These are phyloP conservation scores for Drosophila meridiana DNA, from an alignment of 2,888 invertebrate genomes.

Conservation along the genomic window DNA sequence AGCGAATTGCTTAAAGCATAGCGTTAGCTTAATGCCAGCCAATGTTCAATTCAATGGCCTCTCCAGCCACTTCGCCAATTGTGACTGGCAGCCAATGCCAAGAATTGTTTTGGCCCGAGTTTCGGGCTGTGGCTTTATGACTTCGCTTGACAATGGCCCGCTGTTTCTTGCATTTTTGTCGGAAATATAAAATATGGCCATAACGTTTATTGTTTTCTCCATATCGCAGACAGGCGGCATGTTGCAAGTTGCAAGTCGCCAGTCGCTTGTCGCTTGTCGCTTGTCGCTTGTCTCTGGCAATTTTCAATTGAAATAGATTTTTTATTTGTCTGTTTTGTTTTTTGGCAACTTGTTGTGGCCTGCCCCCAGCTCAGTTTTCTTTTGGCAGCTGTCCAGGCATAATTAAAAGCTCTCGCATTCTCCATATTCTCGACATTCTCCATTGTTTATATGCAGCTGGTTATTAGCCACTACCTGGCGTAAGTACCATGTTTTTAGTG, in stretches of 20 bases:
- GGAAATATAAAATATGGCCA: slow-evolving; percentile 78
- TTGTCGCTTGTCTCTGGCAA: slow-evolving; percentile 68
- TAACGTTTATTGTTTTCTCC: slow-evolving; percentile 73
- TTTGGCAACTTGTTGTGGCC: slow-evolving; percentile 69
- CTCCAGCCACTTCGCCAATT: slow-evolving; percentile 31
- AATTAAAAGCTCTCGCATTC: slow-evolving; percentile 60
- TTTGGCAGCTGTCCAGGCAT: slow-evolving; percentile 66
- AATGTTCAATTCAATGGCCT: slow-evolving; percentile 48
- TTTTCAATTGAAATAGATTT: slow-evolving; percentile 76
- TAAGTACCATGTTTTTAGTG: slow-evolving; percentile 20
- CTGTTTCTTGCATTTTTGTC: slow-evolving; percentile 63
- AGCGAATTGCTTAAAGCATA: slow-evolving; percentile 58
- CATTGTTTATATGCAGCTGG: slow-evolving; percentile 1
- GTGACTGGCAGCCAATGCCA: slow-evolving; percentile 48
- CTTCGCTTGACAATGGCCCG: slow-evolving; percentile 72
- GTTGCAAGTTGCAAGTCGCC: slow-evolving; percentile 15
- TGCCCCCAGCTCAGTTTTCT: not conserved
- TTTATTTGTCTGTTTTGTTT: slow-evolving; percentile 58
- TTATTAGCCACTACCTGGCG: slow-evolving; percentile 36
- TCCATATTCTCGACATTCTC: slow-evolving; percentile 6
- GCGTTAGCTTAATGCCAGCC: slow-evolving; percentile 49
- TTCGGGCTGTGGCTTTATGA: slow-evolving; percentile 47
- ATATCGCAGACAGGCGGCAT: slow-evolving; percentile 23
- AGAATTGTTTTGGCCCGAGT: slow-evolving; percentile 45
- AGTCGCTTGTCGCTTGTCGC: slow-evolving; percentile 1